These are phyloP conservation scores for Anodontia alba DNA, from an alignment of 2,888 invertebrate genomes.

Conservation along the genomic window DNA sequence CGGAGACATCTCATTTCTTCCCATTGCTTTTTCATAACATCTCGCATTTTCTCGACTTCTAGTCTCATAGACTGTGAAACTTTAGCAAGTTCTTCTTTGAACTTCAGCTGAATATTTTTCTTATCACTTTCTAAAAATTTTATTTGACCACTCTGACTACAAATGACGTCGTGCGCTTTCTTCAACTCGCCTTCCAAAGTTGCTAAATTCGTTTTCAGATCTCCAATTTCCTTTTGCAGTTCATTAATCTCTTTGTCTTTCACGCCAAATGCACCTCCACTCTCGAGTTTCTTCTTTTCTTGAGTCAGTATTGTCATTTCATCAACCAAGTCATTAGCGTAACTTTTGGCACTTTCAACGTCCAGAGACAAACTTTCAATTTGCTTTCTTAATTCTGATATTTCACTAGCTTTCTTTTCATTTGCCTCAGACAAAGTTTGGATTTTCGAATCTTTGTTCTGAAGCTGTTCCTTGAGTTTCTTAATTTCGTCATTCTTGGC, in stretches of 20 bases:
- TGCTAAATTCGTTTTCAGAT: slow-evolving; percentile 62
- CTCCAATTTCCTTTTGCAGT: slow-evolving; percentile 63
- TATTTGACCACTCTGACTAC: slow-evolving; percentile 66
- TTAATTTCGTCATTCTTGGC: slow-evolving; percentile 52
- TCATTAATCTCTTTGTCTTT: slow-evolving; percentile 62
- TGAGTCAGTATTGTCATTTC: slow-evolving; percentile 57
- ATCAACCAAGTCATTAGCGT: slow-evolving; percentile 66
- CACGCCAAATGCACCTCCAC: slow-evolving; percentile 56
- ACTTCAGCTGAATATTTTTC: slow-evolving; percentile 67
- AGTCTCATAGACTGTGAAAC: slow-evolving; percentile 66
- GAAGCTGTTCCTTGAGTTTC: slow-evolving; percentile 54
- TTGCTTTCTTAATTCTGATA: slow-evolving; percentile 58
- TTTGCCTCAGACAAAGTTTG: slow-evolving; percentile 61
- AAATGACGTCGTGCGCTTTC: slow-evolving; percentile 68
- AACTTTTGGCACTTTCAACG: slow-evolving; percentile 62
- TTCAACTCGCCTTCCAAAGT: slow-evolving; percentile 69
- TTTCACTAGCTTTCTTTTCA: slow-evolving; percentile 58
- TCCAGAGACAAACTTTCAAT: slow-evolving; percentile 66
- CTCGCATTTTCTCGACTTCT: slow-evolving; percentile 74
- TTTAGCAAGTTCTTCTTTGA: slow-evolving; percentile 73
- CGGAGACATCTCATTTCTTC: slow-evolving; percentile 73
- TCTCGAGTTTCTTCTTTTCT: slow-evolving; percentile 61
- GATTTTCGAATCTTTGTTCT: slow-evolving; percentile 53
- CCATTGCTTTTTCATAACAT: slow-evolving; percentile 75
- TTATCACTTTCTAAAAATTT: slow-evolving; percentile 69